Percentiles rank a stretch among this genome's conserved stretches.
Conservation (phyloP, 2,797 vertebrate species). For the Columba guinea region DNA sequence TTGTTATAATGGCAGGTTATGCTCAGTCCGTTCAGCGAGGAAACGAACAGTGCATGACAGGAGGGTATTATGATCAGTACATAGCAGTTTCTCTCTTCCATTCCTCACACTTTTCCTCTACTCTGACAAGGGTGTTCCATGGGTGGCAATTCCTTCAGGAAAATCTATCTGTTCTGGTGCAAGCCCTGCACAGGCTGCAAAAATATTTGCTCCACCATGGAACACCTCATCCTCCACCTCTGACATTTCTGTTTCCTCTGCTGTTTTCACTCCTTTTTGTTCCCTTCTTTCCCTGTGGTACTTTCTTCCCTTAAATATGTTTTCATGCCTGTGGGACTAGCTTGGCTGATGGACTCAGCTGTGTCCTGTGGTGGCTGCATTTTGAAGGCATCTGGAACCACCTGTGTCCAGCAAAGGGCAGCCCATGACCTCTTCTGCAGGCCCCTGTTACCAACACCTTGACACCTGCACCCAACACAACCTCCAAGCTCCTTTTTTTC, state of each 20-base stretch:
- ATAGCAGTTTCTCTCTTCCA: accelerated
- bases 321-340: background rate
- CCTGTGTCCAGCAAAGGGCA: background rate
- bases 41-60: accelerated
- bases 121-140: background rate
- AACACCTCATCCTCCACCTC: background rate
- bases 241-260: background rate
- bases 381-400: background rate
- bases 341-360: background rate
- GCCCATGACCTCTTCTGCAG: background rate
- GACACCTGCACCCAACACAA: accelerated
- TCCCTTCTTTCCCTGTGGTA: background rate
- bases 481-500: background rate
- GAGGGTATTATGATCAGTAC: background rate
- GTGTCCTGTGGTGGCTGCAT: background rate
- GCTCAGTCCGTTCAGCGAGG: background rate
- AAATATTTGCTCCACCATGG: background rate
- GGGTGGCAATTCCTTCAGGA: background rate
- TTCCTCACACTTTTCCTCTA: background rate
- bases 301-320: background rate
- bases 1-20: background rate
- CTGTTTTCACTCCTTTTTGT: background rate
- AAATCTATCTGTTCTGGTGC: background rate
- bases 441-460: background rate
- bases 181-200: background rate